Evolutionary conservation across 2,888 invertebrate genomes (phyloP).

Genomic region (Patella ulyssiponensis): DNA sequence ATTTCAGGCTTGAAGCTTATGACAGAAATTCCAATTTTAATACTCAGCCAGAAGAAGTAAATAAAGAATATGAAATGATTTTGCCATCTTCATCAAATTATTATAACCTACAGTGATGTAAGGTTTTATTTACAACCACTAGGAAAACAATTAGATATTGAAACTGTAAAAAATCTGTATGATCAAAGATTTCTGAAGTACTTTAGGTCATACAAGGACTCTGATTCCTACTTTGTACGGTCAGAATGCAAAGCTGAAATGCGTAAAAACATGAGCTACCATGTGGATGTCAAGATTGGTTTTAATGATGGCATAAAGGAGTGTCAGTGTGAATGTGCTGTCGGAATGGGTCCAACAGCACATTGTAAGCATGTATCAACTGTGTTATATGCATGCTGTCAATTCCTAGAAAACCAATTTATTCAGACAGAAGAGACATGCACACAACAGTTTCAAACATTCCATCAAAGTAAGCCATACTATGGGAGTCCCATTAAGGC

Average conservation of each 20-base stretch:
- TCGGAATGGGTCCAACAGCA: neutral
- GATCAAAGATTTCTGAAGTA: too few relatives aligned
- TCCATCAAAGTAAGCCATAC: conserved; percentile 14
- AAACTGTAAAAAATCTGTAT: too few relatives aligned
- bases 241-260: neutral
- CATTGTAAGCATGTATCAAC: conserved; percentile 14
- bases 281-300: neutral
- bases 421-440: conserved; percentile 17
- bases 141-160: too few relatives aligned
- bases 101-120: too few relatives aligned
- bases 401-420: neutral
- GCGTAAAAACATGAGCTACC: neutral
- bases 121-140: too few relatives aligned
- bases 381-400: conserved; percentile 10
- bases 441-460: conserved; percentile 19
- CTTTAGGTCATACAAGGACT: too few relatives aligned
- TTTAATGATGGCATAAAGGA: neutral
- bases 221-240: too few relatives aligned
- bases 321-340: neutral
- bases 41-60: neutral
- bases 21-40: neutral
- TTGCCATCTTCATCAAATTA: neutral
- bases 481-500: neutral
- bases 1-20: neutral
- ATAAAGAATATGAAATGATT: neutral